Conservation (phyloP, 2,888 invertebrate species). For the Arge pagana region DNA sequence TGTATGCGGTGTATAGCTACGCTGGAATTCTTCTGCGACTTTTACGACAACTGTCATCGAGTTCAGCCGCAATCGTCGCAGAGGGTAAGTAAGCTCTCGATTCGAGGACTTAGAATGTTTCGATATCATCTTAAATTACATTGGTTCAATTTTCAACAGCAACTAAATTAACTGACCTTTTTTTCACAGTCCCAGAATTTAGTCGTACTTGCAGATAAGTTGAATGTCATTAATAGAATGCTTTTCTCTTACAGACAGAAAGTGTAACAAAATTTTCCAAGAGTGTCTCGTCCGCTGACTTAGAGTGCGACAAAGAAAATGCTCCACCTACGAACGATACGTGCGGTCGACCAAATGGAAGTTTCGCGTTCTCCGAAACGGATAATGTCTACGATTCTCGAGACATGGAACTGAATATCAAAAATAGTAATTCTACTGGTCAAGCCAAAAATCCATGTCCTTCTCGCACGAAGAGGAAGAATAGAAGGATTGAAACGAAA, state of each 20-base stretch:
- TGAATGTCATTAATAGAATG: no score
- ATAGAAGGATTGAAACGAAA: no score
- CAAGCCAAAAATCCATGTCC: no score
- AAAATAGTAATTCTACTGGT: no score
- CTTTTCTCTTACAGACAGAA: no score
- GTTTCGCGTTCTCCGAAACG: no score
- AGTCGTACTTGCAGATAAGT: no score
- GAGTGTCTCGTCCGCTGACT: constrained; percentile 25
- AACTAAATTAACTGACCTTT: background rate
- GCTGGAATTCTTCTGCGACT: constrained; percentile 46
- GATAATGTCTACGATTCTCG: no score
- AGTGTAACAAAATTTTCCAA: background rate
- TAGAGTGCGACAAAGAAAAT: constrained; percentile 47
- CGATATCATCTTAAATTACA: background rate
- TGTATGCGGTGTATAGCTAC: constrained; percentile 45
- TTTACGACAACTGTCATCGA: constrained; percentile 41
- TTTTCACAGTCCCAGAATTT: constrained; percentile 6
- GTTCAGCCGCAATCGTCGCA: constrained; percentile 35
- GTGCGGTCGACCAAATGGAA: no score
- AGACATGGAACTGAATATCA: no score
- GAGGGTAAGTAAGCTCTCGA: constrained; percentile 9
- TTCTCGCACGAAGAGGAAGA: no score
- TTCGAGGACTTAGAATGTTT: background rate
- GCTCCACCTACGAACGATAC: constrained; percentile 24
- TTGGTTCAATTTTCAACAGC: background rate